Evolutionary conservation across 2,797 vertebrate genomes (phyloP), one percentile per base, ranked within the genome.

Genomic region (Chiropotes sagulatus): DNA sequence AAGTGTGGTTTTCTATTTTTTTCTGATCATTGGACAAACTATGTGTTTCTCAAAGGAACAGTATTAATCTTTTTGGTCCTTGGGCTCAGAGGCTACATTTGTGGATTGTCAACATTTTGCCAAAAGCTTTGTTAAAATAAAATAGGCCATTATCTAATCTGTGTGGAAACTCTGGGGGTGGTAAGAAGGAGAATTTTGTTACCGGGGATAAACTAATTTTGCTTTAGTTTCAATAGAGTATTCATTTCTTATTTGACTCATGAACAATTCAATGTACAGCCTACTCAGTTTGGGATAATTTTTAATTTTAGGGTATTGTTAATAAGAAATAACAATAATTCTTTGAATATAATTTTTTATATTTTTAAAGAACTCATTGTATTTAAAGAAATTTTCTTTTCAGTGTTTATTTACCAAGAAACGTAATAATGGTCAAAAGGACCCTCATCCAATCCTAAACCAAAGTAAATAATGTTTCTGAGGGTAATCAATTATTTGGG

Each of bases 61-160:
- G 9, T 64, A 58, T 95, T 52, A 41, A 46, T 61, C 46, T 73
- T 72, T 96, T 88, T 84, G 83, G 75, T 95, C 39, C 44, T 39
- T 86, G 41, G 33, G 70, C 54, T 97, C 76, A 90, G 88, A 96
- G 90, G 64, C 52, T 57, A 28, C 89, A 88, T 94, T 79, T 96
- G 96, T 97, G 82, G 67, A 54, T 96, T 87, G 93, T 95, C 96
- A 96, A 96, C 46, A 93, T 97, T 96, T 93, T 83, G 58, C 84
- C 87, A 85, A 96, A 93, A 96, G 78, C 48, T 95, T 89, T 97
- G 61, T 95, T 93, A 76, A 97, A 97, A 72, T 88, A 97, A 95
- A 98, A 97, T 57, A 95, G 92, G 64, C 57, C 90, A 95, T 96
- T 97, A 86, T 97, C 85, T 97, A 92, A 97, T 95, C 72, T 97